phyloP scores from a whole-genome alignment of 2,888 invertebrate genomes.

The Phragmatobia fuliginosa region DNA sequence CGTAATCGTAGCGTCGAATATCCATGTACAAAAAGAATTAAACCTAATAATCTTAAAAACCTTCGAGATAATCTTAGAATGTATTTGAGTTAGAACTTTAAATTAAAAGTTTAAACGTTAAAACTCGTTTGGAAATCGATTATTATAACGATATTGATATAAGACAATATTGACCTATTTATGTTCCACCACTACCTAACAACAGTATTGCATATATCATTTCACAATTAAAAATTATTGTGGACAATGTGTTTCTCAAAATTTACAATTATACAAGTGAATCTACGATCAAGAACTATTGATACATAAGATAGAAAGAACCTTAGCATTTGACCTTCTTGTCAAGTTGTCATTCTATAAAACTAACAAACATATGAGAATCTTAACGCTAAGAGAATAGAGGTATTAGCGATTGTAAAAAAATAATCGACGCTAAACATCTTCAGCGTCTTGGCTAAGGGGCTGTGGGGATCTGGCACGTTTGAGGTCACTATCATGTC shows the following conservation, averaged over 20 bases:
- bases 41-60: not conserved
- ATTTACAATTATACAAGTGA: not conserved
- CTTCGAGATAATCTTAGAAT: not conserved
- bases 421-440: too few relatives aligned
- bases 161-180: not conserved
- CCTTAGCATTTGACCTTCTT: slow-evolving; percentile 30
- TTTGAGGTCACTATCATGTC: slow-evolving; percentile 14
- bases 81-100: not conserved
- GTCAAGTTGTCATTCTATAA: too few relatives aligned
- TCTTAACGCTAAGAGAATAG: too few relatives aligned
- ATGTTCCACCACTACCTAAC: not conserved
- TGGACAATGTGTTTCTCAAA: slow-evolving; percentile 41
- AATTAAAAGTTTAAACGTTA: not conserved
- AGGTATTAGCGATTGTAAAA: too few relatives aligned
- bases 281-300: slow-evolving; percentile 34
- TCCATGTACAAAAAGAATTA: not conserved
- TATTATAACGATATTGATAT: too few relatives aligned
- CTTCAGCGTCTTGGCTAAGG: too few relatives aligned
- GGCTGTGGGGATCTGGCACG: slow-evolving; percentile 36
- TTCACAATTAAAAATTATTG: not conserved
- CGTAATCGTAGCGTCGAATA: too few relatives aligned
- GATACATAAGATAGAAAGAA: slow-evolving; percentile 19
- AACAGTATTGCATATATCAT: not conserved
- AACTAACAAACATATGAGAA: too few relatives aligned
- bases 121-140: not conserved